Base-by-base conservation (phyloP, 1,140 invertebrate genomes). In the Monochamus saltuarius region DNA sequence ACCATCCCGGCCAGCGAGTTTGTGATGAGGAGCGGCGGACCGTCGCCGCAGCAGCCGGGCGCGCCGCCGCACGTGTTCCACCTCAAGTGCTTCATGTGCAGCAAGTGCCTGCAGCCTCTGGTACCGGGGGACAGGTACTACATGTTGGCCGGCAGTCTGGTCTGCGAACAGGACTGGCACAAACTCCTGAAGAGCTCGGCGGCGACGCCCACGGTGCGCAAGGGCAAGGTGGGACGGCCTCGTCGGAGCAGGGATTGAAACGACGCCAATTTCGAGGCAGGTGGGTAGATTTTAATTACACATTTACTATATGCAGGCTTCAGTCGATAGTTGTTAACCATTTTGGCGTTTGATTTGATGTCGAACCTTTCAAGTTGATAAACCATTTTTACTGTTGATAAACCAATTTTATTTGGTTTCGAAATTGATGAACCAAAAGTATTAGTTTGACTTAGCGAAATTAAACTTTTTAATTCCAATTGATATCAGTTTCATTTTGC, bases 91-190 rank as follows among this genome's bases (percentile, higher is more conserved):
- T 97, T 97, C 82, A 85, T 87, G 63, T 97, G 94, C 82, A 92
- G 89, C 76, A 94, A 94, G 75, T 97, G 94, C 77, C 87, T 90
- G 64, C 84, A 85, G 66, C 88, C 88, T 78, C 86, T 97, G 63
- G 85, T 89, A 72, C 86, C 90, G 61, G 94, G 94, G 65, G 93
- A 95, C 84, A 88, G 88, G 78, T 94, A 92, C 80, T 90, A 91
- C 75, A 85, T 94, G 78, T 77, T 94, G 64, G 88, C 89, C 65
- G 92, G 91, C 37, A 87, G 85, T 68, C 82, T 93, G 64, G 86
- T 95, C 22, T 95, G 92, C 83, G 93, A 95, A 79, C 89, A 93
- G 78, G 93, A 95, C 80, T 95, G 91, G 86, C 90, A 93, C 74
- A 95, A 95, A 80, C 83, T 94, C 71, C 83, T 93, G 73, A 94